Percentiles rank a stretch among this genome's conserved stretches.
These are phyloP conservation scores for Palloptera scutellata DNA, from an alignment of 2,888 invertebrate species.

Conservation along the genomic window DNA sequence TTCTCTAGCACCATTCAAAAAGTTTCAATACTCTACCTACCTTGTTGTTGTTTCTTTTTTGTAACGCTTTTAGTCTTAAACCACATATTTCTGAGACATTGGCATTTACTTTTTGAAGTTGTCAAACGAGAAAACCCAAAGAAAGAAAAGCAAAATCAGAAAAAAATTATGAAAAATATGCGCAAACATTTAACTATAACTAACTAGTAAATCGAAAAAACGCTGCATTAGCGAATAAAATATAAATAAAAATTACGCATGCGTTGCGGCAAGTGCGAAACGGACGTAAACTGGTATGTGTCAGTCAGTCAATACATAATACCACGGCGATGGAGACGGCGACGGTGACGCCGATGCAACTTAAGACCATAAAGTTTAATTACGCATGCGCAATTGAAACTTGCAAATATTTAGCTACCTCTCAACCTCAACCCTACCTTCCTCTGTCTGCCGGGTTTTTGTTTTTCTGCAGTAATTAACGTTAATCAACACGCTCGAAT, in stretches of 20 bases:
- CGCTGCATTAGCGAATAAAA: too few relatives aligned
- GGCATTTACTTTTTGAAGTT: conserved; percentile 48
- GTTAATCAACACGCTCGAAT: conserved; percentile 55
- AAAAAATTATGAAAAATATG: conserved; percentile 15
- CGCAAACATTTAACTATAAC: background rate
- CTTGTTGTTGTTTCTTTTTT: too few relatives aligned
- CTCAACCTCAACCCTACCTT: too few relatives aligned
- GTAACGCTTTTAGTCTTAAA: conserved; percentile 44
- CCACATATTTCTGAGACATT: conserved; percentile 47
- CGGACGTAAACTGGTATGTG: conserved; percentile 35
- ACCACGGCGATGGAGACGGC: too few relatives aligned
- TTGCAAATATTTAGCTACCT: too few relatives aligned
- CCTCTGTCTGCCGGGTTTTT: too few relatives aligned
- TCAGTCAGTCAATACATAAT: background rate
- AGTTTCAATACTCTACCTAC: too few relatives aligned
- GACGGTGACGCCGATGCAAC: conserved; percentile 25
- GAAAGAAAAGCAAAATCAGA: conserved; percentile 19
- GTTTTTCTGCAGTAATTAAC: conserved; percentile 47
- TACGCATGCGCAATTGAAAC: conserved; percentile 1
- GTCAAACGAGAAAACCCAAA: conserved; percentile 29
- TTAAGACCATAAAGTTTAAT: conserved; percentile 21
- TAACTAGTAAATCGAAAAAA: too few relatives aligned
- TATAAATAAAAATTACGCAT: conserved; percentile 7
- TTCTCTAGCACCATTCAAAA: too few relatives aligned
- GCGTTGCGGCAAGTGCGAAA: conserved; percentile 12